Evolutionary conservation across 2,888 invertebrate species (phyloP).

Genomic region (Agrotis puta): DNA sequence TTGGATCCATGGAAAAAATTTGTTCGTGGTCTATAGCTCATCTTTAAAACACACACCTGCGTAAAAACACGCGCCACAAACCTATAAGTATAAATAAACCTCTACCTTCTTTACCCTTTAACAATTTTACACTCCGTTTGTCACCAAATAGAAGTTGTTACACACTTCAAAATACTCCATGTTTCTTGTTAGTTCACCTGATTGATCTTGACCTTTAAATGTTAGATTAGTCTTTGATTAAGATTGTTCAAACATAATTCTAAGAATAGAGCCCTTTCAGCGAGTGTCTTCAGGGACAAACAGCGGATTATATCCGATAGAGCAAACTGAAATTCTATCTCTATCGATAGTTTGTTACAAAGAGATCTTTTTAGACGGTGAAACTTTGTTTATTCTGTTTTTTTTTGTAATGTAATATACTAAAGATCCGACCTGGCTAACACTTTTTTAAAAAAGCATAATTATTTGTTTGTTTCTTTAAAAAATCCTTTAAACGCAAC

Average conservation of each 20-base stretch:
- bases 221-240: slow-evolving; percentile 47
- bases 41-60: too few relatives aligned
- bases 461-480: not conserved
- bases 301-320: slow-evolving; percentile 33
- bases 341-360: slow-evolving; percentile 13
- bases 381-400: not conserved
- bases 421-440: too few relatives aligned
- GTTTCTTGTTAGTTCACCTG: slow-evolving; percentile 18
- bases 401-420: too few relatives aligned
- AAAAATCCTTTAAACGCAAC: too few relatives aligned
- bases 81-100: not conserved
- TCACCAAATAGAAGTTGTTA: slow-evolving; percentile 30
- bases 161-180: slow-evolving; percentile 22
- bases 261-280: slow-evolving; percentile 36
- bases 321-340: slow-evolving; percentile 23
- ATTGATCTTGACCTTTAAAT: slow-evolving; percentile 52
- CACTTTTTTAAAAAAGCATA: too few relatives aligned
- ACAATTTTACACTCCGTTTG: not conserved
- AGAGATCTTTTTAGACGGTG: not conserved
- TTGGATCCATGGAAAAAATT: too few relatives aligned
- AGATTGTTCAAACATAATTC: slow-evolving; percentile 36
- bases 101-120: not conserved
- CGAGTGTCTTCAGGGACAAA: slow-evolving; percentile 24
- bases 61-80: too few relatives aligned
- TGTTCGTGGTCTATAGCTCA: too few relatives aligned